Conservation (phyloP, 2,113 vertebrate genomes). For the Daboia siamensis region DNA sequence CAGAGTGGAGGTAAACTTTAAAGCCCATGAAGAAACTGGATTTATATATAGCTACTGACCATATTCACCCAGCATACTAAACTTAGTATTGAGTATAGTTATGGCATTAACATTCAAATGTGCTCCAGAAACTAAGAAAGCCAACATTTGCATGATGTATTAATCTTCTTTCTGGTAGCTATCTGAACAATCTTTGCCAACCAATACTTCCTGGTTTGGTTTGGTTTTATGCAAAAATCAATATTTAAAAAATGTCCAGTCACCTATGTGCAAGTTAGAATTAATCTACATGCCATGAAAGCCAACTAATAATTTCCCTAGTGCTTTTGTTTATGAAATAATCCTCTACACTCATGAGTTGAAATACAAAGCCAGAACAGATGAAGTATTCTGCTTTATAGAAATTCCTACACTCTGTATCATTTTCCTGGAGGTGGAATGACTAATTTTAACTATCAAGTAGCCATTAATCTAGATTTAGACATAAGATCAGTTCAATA, state of each 20-base stretch:
- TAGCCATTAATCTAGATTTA: background rate
- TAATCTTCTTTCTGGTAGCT: background rate
- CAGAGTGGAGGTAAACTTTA: slow-evolving; percentile 84
- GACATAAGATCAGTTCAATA: background rate
- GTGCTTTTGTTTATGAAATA: background rate
- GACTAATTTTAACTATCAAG: background rate
- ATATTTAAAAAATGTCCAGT: background rate
- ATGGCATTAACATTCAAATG: background rate
- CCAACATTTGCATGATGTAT: background rate
- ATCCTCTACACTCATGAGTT: background rate
- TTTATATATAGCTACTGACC: background rate
- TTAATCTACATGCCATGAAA: background rate
- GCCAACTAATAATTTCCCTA: background rate
- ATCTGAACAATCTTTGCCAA: background rate
- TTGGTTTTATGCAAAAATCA: background rate
- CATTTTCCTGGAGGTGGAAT: background rate
- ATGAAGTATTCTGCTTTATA: background rate
- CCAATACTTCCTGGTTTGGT: background rate
- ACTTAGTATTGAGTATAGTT: background rate
- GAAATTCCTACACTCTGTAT: background rate
- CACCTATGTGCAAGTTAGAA: background rate
- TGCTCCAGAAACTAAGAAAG: background rate
- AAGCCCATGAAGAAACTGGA: background rate
- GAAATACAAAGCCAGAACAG: background rate
- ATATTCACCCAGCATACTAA: background rate